Evolutionary conservation across 2,113 vertebrate genomes (phyloP).

Genomic region (Anhinga rufa): DNA sequence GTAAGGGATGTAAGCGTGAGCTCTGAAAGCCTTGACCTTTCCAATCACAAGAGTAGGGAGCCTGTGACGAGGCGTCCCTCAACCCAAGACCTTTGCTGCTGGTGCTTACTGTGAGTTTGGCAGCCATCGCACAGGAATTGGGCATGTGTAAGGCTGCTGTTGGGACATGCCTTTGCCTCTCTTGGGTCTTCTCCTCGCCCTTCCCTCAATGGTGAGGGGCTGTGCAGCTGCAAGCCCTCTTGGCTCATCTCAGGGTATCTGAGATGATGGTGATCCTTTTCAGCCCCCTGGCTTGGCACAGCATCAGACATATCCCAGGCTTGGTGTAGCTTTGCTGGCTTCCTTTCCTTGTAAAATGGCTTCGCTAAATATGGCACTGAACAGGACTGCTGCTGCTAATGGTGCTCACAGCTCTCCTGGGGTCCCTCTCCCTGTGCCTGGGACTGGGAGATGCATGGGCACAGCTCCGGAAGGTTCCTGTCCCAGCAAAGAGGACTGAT

Average conservation of each 20-base stretch:
- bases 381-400: neutral
- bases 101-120: neutral
- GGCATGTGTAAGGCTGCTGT: fast-evolving
- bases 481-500: neutral
- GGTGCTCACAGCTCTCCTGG: neutral
- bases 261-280: neutral
- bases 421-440: fast-evolving
- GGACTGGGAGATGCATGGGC: fast-evolving
- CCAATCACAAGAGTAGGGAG: neutral
- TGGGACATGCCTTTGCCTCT: neutral
- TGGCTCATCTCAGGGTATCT: neutral
- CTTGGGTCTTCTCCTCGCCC: neutral
- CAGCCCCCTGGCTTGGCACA: neutral
- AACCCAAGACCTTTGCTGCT: neutral
- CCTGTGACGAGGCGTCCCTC: neutral
- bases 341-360: neutral
- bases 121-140: fast-evolving
- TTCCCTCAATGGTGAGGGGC: neutral
- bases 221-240: neutral
- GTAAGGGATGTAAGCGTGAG: neutral
- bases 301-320: neutral
- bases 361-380: fast-evolving
- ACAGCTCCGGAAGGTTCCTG: neutral
- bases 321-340: neutral
- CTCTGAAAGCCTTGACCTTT: neutral